phyloP scores from a whole-genome alignment of 2,797 vertebrate genomes.

The Eulemur rubriventer region DNA sequence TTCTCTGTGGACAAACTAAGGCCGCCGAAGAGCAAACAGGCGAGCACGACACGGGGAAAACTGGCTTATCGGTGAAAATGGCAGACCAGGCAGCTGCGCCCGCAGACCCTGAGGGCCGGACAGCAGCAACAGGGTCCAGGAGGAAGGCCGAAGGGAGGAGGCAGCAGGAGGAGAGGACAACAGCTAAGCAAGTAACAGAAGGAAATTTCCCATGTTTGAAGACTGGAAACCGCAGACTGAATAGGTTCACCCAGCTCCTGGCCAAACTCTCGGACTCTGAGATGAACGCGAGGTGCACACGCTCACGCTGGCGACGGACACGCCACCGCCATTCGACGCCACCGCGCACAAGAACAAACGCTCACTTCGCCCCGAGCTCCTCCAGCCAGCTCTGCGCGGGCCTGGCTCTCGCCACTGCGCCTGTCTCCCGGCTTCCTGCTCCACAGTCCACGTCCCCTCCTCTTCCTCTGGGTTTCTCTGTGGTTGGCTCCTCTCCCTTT shows the following conservation, averaged over 20 bases:
- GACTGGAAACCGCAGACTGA: not conserved
- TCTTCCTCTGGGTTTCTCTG: slow-evolving; percentile 93
- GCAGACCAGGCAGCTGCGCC: not conserved
- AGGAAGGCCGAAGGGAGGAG: not conserved
- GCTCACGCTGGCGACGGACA: not conserved
- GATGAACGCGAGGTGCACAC: rapidly evolving
- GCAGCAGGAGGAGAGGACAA: not conserved
- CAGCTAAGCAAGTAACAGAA: not conserved
- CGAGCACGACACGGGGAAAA: not conserved
- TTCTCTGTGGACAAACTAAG: not conserved
- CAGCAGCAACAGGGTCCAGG: not conserved
- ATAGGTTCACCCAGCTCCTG: rapidly evolving
- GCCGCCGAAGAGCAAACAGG: not conserved
- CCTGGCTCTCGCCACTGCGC: slow-evolving; percentile 83
- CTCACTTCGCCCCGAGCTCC: slow-evolving; percentile 93
- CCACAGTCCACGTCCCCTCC: slow-evolving; percentile 89
- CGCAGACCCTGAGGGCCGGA: not conserved
- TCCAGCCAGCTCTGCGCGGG: slow-evolving; percentile 79
- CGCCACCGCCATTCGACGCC: rapidly evolving
- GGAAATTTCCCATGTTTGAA: not conserved
- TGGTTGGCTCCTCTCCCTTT: slow-evolving; percentile 92
- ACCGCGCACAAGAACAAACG: not conserved
- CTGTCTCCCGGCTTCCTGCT: slow-evolving; percentile 91
- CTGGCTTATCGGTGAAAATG: not conserved
- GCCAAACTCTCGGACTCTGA: not conserved